phyloP scores from a whole-genome alignment of 2,888 invertebrate genomes.

The Automeris io region DNA sequence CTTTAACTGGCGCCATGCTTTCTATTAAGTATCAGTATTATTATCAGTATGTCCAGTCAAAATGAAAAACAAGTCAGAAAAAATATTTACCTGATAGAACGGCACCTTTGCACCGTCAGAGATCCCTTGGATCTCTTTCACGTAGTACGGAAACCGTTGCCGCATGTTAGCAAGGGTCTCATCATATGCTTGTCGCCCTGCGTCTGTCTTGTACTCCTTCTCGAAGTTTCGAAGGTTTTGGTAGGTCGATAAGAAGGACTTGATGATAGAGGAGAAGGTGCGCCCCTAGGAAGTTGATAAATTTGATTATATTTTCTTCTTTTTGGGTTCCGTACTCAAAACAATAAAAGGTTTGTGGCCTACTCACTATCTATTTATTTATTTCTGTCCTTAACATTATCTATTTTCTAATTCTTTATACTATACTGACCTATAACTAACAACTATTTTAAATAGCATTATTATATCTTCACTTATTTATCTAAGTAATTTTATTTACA shows the following conservation, averaged over 20 bases:
- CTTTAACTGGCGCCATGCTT: no score
- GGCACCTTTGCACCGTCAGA: slow-evolving; percentile 90
- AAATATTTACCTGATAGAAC: slow-evolving; percentile 82
- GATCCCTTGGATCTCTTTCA: slow-evolving; percentile 89
- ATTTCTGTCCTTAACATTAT: no score
- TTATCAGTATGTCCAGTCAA: no score
- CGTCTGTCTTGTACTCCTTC: slow-evolving; percentile 82
- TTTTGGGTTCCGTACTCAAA: neutral
- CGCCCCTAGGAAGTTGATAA: slow-evolving; percentile 80
- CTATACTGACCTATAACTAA: no score
- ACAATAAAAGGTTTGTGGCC: no score
- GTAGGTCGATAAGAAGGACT: slow-evolving; percentile 80
- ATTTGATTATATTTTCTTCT: neutral
- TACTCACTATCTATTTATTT: no score
- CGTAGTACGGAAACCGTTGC: slow-evolving; percentile 86
- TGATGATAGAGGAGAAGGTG: slow-evolving; percentile 85
- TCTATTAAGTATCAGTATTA: no score
- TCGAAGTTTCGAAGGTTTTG: slow-evolving; percentile 81
- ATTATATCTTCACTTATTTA: no score
- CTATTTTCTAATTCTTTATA: no score
- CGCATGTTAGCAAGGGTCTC: slow-evolving; percentile 82
- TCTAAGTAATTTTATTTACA: no score
- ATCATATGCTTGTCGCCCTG: slow-evolving; percentile 84
- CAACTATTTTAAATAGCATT: no score
- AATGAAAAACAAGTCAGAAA: no score